Base-by-base conservation (phyloP, 2,113 vertebrate genomes). In the Lepidothrix coronata region DNA sequence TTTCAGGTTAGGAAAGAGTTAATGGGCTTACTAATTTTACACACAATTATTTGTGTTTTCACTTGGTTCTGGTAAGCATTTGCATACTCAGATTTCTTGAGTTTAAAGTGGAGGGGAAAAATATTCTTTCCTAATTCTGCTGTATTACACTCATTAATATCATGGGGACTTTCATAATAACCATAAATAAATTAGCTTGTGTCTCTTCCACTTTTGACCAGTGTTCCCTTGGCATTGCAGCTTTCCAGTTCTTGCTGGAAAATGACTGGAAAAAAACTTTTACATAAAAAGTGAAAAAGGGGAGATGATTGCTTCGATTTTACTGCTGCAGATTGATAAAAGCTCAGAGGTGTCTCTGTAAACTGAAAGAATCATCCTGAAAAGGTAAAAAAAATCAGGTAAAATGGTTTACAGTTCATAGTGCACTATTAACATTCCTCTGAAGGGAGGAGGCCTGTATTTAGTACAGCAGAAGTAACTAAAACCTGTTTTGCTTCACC, bases 101-200 rank as follows among this genome's bases (percentile, higher is more conserved):
- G 30, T 80, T 75, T 66, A 43, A 94, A 86, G 41, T 24, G 7
- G 22, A 82, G 25, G n/a, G 41, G 54, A 83, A 85, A 74, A 71
- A 80, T 59, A 73, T 6, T 76, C 30, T 70, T 85, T 63, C 59
- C 20, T 52, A 25, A 63, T 68, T 85, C 70, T 73, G 33, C 25
- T 58, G 2, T 44, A 44, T 15, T 80, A 15, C 7, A 67, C 25
- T 8, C 18, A 57, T 22, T 48, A 54, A 18, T 74, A 81, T 33
- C 16, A 51, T 0, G 2, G 48, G 2, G 21, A 12, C 11, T 79
- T 6, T 82, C 1, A 1, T 37, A 48, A 52, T 19, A 63, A 57
- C 62, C 63, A 55, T 31, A 49, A 65, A 68, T 25, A 61, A 51
- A 76, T 46, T 41, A 41, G 5, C n/a, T 87, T 88, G 54, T 90